Conservation (phyloP, 1,140 invertebrate genomes). For the Lucilia sericata region DNA sequence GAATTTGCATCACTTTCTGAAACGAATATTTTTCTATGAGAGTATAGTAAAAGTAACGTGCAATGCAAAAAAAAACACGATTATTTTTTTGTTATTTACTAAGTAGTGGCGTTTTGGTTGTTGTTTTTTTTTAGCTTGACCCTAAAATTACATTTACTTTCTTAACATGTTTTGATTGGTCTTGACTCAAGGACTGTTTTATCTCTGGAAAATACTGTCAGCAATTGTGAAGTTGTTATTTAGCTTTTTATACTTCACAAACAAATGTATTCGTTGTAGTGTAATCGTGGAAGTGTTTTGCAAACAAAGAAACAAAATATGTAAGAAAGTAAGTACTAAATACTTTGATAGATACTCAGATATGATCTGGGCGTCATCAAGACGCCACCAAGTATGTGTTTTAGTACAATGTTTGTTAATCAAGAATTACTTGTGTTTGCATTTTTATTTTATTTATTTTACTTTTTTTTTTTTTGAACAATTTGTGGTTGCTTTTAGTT, state of each 20-base stretch:
- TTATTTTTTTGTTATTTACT: background rate
- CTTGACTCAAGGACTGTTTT: slow-evolving; percentile 16
- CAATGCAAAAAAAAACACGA: background rate
- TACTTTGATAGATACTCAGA: background rate
- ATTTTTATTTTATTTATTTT: background rate
- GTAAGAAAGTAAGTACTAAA: background rate
- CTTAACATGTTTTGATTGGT: slow-evolving; percentile 11
- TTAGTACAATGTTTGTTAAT: slow-evolving; percentile 31
- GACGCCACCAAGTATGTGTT: slow-evolving; percentile 23
- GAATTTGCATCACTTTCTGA: too few relatives aligned
- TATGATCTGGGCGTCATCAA: slow-evolving; percentile 22
- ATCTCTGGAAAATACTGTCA: background rate
- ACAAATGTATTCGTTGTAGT: background rate
- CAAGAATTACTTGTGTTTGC: slow-evolving; percentile 33
- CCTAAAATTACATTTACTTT: slow-evolving; percentile 19
- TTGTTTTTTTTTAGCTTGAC: background rate
- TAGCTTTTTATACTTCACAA: background rate
- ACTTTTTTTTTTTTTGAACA: background rate
- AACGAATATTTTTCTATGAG: background rate
- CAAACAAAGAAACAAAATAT: background rate
- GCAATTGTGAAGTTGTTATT: background rate
- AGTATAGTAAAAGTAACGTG: background rate
- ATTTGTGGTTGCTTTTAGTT: background rate
- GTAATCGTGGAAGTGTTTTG: slow-evolving; percentile 1
- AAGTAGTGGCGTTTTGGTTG: background rate